Evolutionary conservation across 2,888 invertebrate species (phyloP), one percentile per base, ranked within the genome.

Genomic region (Troides helena): DNA sequence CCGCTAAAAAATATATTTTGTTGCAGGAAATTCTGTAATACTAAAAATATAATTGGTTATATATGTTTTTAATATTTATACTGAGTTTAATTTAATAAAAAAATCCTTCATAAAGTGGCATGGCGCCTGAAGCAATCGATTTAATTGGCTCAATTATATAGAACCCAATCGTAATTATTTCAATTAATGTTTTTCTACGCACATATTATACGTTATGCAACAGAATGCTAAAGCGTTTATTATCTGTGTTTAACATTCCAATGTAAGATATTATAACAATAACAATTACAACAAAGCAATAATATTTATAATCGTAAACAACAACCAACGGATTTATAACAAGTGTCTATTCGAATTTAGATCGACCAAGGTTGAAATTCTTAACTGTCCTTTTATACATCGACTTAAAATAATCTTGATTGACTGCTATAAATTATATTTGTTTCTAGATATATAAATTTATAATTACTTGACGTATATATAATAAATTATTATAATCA

Each of bases 321-420:
- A 36, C 25, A 23, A 63, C 25, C 23, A 74, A 75, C 76, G 71
- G 71, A 75, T 75, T 72, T 70, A 59, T 30, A 70, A 71, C 18
- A 53, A 18, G 53, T n/a, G 18, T 53, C n/a, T 53, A 53, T 53
- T 18, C 18, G 8, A 53, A 53, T 53, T n/a, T 50, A 17, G 14
- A 50, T 18, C 18, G n/a, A 53, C 53, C 18, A n/a, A 53, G 53
- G 53, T 53, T 53, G 14, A n/a, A 53, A 53, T n/a, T 0, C 18
- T 53, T 18, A n/a, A 18, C n/a, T 7, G 2, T n/a, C n/a, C 0
- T 53, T n/a, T 53, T 53, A 46, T 46, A 46, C 46, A 18, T n/a
- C n/a, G 18, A 68, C 65, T 75, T 75, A 72, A 56, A 68, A 64
- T 77, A 74, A 76, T 74, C 74, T 18, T 74, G 65, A 76, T 63